Percentiles rank a stretch among this genome's conserved stretches.
phyloP scores from a whole-genome alignment of 2,113 vertebrate species.

The Pteropus alecto region DNA sequence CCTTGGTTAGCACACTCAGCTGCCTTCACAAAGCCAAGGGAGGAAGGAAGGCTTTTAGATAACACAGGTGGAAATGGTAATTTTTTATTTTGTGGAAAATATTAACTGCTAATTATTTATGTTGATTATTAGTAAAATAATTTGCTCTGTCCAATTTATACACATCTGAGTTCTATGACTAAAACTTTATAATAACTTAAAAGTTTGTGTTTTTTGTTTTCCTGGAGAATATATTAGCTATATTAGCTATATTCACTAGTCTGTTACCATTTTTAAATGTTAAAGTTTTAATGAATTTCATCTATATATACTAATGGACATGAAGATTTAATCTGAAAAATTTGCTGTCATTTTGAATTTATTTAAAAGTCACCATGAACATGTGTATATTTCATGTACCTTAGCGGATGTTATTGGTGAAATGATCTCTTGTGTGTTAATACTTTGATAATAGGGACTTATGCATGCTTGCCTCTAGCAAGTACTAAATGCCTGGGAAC shows the following conservation, averaged over 20 bases:
- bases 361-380: neutral
- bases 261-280: neutral
- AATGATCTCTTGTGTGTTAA: neutral
- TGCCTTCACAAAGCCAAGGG: neutral
- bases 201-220: neutral
- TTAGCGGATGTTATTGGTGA: neutral
- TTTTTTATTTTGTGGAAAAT: neutral
- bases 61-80: neutral
- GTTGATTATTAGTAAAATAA: neutral
- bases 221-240: neutral
- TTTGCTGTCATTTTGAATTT: conserved; percentile 42
- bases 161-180: neutral
- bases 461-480: neutral
- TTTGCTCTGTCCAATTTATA: neutral
- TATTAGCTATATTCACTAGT: neutral
- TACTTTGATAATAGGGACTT: neutral
- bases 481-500: conserved; percentile 45
- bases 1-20: neutral
- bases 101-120: neutral
- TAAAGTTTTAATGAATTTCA: conserved; percentile 38
- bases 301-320: neutral
- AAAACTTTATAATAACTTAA: neutral
- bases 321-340: neutral
- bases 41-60: neutral
- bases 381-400: neutral